phyloP scores from a whole-genome alignment of 2,888 invertebrate species.

The Troilus luridus region DNA sequence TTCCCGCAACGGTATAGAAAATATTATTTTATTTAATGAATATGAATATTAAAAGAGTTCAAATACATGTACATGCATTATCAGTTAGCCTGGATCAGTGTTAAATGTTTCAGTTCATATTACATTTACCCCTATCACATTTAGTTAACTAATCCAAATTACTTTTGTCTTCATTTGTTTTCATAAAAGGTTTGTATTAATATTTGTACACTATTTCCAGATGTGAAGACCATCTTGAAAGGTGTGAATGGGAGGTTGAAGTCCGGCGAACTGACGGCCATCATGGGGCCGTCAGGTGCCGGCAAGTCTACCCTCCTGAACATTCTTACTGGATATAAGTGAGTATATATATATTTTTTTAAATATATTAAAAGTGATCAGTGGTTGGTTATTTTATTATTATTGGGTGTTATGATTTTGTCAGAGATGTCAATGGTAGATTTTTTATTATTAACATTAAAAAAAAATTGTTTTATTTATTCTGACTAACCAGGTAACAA shows the following conservation, averaged over 20 bases:
- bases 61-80: too few species aligned
- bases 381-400: not conserved
- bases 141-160: not conserved
- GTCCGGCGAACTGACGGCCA: slow-evolving; percentile 93
- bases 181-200: not conserved
- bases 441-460: too few species aligned
- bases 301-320: slow-evolving; percentile 95
- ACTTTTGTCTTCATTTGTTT: not conserved
- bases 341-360: slow-evolving; percentile 69
- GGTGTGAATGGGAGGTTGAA: slow-evolving; percentile 90
- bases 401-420: not conserved
- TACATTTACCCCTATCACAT: not conserved
- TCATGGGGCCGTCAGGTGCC: slow-evolving; percentile 97
- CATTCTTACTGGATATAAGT: slow-evolving; percentile 96
- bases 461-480: not conserved
- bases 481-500: not conserved
- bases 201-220: slow-evolving; percentile 73
- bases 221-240: slow-evolving; percentile 89
- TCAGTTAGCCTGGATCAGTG: not conserved
- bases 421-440: not conserved
- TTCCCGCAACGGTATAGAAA: too few species aligned
- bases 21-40: too few species aligned
- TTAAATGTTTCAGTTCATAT: not conserved
- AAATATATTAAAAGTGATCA: not conserved
- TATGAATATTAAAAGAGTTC: too few species aligned